Evolutionary conservation across 2,888 invertebrate species (phyloP), one percentile per base, ranked within the genome.

Genomic region (Hyles lineata): DNA sequence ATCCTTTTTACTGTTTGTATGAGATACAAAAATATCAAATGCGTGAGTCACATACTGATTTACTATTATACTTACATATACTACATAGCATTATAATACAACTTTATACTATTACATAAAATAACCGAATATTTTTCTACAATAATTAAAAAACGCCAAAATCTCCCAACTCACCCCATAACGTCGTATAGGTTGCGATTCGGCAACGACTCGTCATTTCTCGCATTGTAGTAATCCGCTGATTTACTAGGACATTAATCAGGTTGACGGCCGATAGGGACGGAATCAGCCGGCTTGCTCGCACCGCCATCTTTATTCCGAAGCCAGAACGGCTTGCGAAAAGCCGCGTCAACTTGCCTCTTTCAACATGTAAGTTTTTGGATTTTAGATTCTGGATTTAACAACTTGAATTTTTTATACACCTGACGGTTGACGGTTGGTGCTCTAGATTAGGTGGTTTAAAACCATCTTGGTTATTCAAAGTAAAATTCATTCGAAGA

Each of bases 191-290:
- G 89, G 88, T 86, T 88, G 89, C 92, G 91, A 90, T 90, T 91
- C 92, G 87, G 91, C 89, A 92, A 90, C 93, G 92, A 90, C 93
- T 94, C 94, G 94, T 94, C 94, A 94, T 94, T 94, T 93, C 94
- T 93, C 93, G 92, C 93, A 94, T 94, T 94, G 94, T 94, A 93
- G 94, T 94, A 94, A 94, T 94, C 94, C 94, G 90, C 91, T 94
- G 94, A 94, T 94, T 94, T 94, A 94, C 93, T 92, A 91, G 91
- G 88, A 90, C 94, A 94, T 94, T 94, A 93, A 94, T 94, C 94
- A 94, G 94, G 90, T 90, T 91, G 93, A 93, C 94, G 93, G 92
- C 90, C 93, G 94, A 94, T 94, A 93, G 93, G 93, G 94, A 92
- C 93, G 92, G 93, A 92, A 92, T 93, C 91, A 89, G 87, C 89